Evolutionary conservation across 2,888 invertebrate species (phyloP).

Genomic region (Meandrusa payeni): DNA sequence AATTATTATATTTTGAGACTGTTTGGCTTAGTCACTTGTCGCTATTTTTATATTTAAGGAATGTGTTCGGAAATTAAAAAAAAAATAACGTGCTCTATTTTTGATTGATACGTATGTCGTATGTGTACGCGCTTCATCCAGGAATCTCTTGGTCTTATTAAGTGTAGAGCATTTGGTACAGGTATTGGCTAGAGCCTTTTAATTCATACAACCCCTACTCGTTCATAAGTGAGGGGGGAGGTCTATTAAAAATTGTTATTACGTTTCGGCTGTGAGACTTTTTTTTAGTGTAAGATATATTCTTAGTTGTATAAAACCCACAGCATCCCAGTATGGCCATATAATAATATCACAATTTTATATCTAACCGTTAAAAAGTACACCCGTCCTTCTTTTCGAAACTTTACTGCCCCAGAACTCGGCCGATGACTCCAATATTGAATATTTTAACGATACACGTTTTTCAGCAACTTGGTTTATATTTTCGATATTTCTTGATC

Average conservation of each 20-base stretch:
- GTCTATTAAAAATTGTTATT: conserved; percentile 53
- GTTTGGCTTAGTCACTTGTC: conserved; percentile 18
- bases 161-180: background rate
- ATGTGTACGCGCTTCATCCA: background rate
- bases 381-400: conserved; percentile 52
- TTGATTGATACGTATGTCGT: too few species aligned
- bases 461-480: too few species aligned
- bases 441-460: too few species aligned
- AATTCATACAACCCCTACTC: too few species aligned
- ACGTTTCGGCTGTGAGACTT: conserved; percentile 71
- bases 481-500: too few species aligned
- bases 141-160: too few species aligned
- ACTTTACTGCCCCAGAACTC: conserved; percentile 18
- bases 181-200: too few species aligned
- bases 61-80: too few species aligned
- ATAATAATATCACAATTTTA: conserved; percentile 38
- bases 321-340: conserved; percentile 41
- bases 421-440: background rate
- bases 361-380: conserved; percentile 38
- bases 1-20: conserved; percentile 27
- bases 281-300: conserved; percentile 52
- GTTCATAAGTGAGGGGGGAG: conserved; percentile 30
- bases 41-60: conserved; percentile 3
- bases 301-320: conserved; percentile 27
- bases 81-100: too few species aligned